Evolutionary conservation across 2,888 invertebrate species (phyloP).

Genomic region (Brassicogethes aeneus): DNA sequence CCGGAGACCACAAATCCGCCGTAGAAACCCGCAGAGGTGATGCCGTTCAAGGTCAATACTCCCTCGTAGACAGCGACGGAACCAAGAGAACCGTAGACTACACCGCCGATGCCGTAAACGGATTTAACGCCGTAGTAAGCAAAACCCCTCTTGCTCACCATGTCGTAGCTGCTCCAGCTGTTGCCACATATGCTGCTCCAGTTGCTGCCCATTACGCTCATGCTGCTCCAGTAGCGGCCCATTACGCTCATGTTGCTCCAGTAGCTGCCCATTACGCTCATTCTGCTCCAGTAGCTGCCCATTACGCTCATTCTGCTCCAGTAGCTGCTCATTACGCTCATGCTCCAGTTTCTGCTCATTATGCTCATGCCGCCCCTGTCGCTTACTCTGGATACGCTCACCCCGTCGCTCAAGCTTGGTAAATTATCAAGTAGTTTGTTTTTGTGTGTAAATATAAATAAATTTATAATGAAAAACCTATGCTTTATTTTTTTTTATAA

Average conservation of each 20-base stretch:
- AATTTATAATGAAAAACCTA: too few species aligned
- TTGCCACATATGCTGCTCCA: too few species aligned
- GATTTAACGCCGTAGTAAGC: slow-evolving; percentile 46
- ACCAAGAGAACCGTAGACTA: slow-evolving; percentile 45
- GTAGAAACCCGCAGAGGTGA: slow-evolving; percentile 46
- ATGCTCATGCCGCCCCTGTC: neutral
- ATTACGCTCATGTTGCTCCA: neutral
- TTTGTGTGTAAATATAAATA: too few species aligned
- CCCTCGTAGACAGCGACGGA: slow-evolving; percentile 46
- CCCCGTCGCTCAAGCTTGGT: neutral
- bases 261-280: neutral
- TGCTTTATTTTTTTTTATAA: too few species aligned
- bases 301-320: neutral
- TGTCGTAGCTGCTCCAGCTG: slow-evolving; percentile 30
- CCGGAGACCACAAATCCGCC: slow-evolving; percentile 46
- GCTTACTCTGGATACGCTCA: neutral
- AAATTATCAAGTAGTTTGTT: too few species aligned
- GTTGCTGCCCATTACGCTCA: too few species aligned
- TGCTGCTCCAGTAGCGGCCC: too few species aligned
- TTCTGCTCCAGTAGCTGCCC: neutral
- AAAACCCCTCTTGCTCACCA: slow-evolving; percentile 37
- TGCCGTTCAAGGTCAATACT: slow-evolving; percentile 44
- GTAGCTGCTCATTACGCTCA: neutral
- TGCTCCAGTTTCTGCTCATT: too few species aligned
- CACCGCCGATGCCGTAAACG: slow-evolving; percentile 44